A percentile compares a stretch with the other conserved stretches of the same genome.
Conservation (phyloP, 2,113 vertebrate species). For the Melozone crissalis region DNA sequence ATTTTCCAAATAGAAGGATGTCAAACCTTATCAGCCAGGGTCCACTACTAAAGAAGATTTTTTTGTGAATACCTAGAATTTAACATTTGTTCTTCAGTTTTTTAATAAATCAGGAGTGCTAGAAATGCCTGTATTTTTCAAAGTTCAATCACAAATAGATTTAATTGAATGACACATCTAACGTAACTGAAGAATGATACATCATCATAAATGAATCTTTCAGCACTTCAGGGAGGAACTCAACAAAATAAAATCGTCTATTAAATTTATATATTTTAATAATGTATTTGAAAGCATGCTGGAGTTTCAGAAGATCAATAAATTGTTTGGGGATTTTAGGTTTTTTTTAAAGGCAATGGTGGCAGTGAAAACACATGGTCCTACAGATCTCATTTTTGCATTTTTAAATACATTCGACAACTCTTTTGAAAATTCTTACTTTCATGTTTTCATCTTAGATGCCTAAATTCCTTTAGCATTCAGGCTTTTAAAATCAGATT, state of each 20-base stretch:
- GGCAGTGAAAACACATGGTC: background rate
- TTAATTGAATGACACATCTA: background rate
- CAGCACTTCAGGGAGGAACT: background rate
- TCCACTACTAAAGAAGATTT: background rate
- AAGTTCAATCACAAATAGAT: background rate
- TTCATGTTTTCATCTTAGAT: background rate
- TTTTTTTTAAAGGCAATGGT: background rate
- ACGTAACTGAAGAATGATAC: background rate
- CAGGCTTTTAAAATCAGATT: background rate
- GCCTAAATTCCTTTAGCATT: background rate
- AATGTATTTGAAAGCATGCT: background rate
- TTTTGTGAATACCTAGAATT: background rate
- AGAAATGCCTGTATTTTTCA: background rate
- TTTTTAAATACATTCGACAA: background rate
- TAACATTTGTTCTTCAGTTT: background rate
- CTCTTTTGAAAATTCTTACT: background rate
- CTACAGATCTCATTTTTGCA: background rate
- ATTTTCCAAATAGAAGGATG: background rate
- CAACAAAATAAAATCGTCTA: background rate
- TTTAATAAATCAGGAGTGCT: background rate
- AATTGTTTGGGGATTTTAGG: fast-evolving
- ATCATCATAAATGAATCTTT: background rate
- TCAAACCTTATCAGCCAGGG: background rate
- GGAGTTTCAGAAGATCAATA: background rate
- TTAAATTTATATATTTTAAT: background rate